These are phyloP conservation scores for Andrena hattorfiana DNA, from an alignment of 2,888 invertebrate species.

Conservation along the genomic window DNA sequence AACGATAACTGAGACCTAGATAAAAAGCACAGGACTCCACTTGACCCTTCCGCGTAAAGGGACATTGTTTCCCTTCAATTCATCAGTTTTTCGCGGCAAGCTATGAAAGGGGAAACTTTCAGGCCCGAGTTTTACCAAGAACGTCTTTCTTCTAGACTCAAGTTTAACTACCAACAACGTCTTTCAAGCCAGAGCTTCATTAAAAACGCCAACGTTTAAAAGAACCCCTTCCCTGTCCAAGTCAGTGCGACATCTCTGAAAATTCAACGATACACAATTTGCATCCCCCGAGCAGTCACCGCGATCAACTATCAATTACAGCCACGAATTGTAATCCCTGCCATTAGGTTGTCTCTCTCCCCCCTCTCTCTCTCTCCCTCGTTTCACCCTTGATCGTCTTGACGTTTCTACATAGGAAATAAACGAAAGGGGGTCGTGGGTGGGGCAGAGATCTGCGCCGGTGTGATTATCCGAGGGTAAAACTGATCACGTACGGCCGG, in stretches of 20 bases:
- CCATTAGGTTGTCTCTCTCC: constrained; percentile 26
- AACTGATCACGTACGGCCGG: constrained; percentile 74
- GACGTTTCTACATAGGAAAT: constrained; percentile 46
- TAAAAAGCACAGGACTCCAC: constrained; percentile 8
- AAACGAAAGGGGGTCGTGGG: constrained; percentile 54
- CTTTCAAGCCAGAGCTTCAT: not conserved
- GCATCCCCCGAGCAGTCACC: not conserved
- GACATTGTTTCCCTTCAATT: not conserved
- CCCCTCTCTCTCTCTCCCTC: constrained; percentile 6
- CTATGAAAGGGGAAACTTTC: constrained; percentile 1
- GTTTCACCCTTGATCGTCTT: constrained; percentile 30
- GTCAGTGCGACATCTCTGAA: not conserved
- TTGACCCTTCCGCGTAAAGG: not conserved
- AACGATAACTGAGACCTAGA: constrained; percentile 11
- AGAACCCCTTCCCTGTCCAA: too few species aligned
- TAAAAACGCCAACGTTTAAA: not conserved
- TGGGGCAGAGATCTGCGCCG: constrained; percentile 55
- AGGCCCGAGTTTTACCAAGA: not conserved
- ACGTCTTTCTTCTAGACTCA: not conserved
- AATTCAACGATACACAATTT: constrained; percentile 20
- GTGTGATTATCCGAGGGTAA: constrained; percentile 73
- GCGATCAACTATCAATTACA: constrained; percentile 53
- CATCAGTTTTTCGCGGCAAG: not conserved
- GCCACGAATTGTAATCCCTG: constrained; percentile 42
- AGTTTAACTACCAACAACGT: not conserved